These are phyloP conservation scores for Heliothis virescens DNA, from an alignment of 1,140 invertebrate species.

Conservation along the genomic window DNA sequence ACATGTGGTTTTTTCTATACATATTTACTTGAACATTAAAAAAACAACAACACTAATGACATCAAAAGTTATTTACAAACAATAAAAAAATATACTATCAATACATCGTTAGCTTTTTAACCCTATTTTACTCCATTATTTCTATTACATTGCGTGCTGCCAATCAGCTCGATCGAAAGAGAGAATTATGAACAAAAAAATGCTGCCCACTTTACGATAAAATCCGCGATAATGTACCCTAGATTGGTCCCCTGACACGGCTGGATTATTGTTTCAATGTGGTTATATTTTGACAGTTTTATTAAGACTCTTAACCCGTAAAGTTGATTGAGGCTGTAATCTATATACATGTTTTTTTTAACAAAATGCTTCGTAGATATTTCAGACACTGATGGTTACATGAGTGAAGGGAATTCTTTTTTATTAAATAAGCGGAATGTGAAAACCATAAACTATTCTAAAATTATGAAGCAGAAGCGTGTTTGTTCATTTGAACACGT, in stretches of 20 bases:
- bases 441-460: too few relatives aligned
- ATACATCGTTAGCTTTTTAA: constrained; percentile 21
- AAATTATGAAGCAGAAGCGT: too few relatives aligned
- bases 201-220: constrained; percentile 27
- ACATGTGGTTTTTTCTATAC: not conserved
- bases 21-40: not conserved
- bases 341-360: not conserved
- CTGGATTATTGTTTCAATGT: constrained; percentile 34
- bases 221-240: constrained; percentile 42
- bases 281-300: constrained; percentile 38
- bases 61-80: not conserved
- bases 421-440: too few relatives aligned
- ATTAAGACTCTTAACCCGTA: constrained; percentile 11
- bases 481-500: too few relatives aligned
- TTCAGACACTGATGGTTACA: too few relatives aligned
- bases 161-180: constrained; percentile 25
- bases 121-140: not conserved
- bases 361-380: too few relatives aligned
- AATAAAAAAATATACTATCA: constrained; percentile 11
- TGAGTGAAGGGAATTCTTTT: too few relatives aligned
- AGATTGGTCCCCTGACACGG: constrained; percentile 8
- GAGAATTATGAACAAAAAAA: constrained; percentile 17
- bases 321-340: not conserved
- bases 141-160: constrained; percentile 30
- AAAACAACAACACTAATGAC: not conserved